Conservation (phyloP, 2,888 invertebrate species). For the Alentia gelatinosa region DNA sequence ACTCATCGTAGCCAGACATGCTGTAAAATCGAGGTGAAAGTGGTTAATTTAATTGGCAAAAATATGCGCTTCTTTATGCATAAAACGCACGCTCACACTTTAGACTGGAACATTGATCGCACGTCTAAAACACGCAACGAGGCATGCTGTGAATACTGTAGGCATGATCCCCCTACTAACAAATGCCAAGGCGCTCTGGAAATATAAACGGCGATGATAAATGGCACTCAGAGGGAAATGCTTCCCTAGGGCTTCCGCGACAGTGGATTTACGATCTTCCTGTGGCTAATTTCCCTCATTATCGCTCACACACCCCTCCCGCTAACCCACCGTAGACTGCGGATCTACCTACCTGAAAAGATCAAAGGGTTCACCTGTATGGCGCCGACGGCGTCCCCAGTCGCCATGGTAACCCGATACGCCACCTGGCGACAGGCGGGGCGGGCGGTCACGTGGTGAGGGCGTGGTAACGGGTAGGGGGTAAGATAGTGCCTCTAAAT, state of each 20-base stretch:
- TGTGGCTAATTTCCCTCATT: background rate
- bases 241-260: too few species aligned
- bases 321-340: background rate
- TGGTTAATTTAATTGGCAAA: too few species aligned
- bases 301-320: background rate
- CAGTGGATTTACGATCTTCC: background rate
- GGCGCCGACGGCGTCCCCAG: constrained; percentile 4
- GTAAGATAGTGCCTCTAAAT: background rate
- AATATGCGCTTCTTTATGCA: too few species aligned
- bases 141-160: background rate
- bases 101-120: too few species aligned
- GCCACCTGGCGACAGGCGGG: constrained; percentile 21
- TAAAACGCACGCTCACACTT: too few species aligned
- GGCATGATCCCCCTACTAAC: background rate
- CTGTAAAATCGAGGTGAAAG: too few species aligned
- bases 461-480: constrained; percentile 37
- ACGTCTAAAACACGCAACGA: constrained; percentile 1
- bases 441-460: background rate
- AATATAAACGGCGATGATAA: background rate
- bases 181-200: background rate
- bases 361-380: constrained; percentile 1
- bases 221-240: background rate
- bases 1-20: too few species aligned
- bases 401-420: constrained; percentile 21
- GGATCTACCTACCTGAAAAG: background rate